phyloP scores from a whole-genome alignment of 2,797 vertebrate species.

The Tympanoctomys barrerae region DNA sequence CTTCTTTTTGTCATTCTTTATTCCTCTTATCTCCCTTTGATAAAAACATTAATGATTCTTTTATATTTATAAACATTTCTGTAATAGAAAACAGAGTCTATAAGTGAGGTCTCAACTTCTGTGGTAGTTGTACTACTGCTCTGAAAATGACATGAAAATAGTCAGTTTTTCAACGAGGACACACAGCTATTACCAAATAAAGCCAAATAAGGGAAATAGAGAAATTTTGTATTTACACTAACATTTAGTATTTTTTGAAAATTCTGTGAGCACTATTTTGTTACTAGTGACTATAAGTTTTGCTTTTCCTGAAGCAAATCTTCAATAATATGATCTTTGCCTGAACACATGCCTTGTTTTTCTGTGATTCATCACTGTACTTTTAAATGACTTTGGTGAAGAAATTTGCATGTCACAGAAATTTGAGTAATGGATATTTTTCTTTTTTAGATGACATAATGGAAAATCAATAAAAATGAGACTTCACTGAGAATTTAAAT shows the following conservation, averaged over 20 bases:
- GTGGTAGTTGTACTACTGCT: not conserved
- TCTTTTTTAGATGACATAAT: not conserved
- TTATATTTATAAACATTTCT: conserved; percentile 11
- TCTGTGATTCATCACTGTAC: not conserved
- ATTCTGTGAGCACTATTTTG: not conserved
- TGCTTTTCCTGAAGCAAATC: not conserved
- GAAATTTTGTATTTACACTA: conserved; percentile 10
- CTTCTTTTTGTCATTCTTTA: not conserved
- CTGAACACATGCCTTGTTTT: not conserved
- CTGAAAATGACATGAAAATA: conserved; percentile 11
- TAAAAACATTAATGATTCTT: not conserved
- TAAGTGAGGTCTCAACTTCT: not conserved
- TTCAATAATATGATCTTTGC: not conserved
- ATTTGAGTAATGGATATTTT: conserved; percentile 2
- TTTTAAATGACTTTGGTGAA: conserved; percentile 27
- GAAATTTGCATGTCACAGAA: not conserved
- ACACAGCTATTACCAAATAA: conserved; percentile 19
- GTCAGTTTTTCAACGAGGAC: not conserved
- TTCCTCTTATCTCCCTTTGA: not conserved
- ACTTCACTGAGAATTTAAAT: conserved; percentile 36
- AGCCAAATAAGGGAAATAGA: not conserved
- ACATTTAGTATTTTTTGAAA: conserved; percentile 19
- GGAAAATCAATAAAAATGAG: conserved; percentile 24
- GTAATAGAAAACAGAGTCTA: conserved; percentile 7
- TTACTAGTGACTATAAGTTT: not conserved